Conservation (phyloP, 2,113 vertebrate genomes). For the Neolamprologus variostigma region DNA sequence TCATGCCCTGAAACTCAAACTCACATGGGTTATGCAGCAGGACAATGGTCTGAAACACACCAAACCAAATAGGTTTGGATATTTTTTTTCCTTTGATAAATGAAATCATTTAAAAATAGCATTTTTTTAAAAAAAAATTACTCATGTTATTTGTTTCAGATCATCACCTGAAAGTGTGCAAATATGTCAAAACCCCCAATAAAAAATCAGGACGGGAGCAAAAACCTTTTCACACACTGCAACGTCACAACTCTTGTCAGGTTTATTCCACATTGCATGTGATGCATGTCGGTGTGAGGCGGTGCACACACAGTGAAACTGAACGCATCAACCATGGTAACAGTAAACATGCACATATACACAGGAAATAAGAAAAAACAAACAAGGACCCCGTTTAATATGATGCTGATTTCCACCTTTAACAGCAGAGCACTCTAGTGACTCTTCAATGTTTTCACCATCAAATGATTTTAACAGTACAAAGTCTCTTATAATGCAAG, state of each 20-base stretch:
- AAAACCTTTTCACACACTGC: neutral
- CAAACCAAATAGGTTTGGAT: neutral
- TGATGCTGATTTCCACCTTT: neutral
- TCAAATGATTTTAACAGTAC: neutral
- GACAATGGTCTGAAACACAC: neutral
- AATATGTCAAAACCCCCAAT: neutral
- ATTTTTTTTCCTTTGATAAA: neutral
- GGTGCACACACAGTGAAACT: neutral
- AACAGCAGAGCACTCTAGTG: neutral
- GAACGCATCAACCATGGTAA: neutral
- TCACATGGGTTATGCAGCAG: neutral
- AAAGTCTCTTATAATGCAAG: neutral
- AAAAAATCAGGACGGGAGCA: neutral
- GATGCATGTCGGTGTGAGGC: neutral
- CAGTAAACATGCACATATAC: neutral
- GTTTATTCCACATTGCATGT: neutral
- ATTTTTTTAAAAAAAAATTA: fast-evolving
- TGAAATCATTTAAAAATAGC: neutral
- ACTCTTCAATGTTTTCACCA: neutral
- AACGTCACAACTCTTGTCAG: neutral
- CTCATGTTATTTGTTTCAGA: neutral
- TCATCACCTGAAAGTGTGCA: neutral
- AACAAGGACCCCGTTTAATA: neutral
- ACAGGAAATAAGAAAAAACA: neutral
- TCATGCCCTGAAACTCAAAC: neutral